Conservation (phyloP, 2,888 invertebrate species). For the Drosophila colorata region DNA sequence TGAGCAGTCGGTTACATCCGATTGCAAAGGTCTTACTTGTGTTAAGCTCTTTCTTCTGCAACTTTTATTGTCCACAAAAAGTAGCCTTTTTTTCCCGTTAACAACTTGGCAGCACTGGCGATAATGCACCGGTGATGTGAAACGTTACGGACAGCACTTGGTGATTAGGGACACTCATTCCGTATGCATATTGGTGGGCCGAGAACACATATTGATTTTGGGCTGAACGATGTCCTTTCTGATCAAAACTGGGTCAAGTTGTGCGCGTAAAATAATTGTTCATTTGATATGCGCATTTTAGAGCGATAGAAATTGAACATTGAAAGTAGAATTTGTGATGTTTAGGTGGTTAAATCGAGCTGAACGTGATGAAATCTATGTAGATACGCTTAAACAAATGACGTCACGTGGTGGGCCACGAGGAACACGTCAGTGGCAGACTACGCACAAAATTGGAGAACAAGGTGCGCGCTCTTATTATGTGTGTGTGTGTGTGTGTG, state of each 20-base stretch:
- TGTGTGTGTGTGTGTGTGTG: not conserved
- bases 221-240: conserved; percentile 27
- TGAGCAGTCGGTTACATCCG: too few species aligned
- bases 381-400: conserved; percentile 22
- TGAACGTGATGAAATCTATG: conserved; percentile 30
- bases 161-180: conserved; percentile 28
- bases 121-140: conserved; percentile 18
- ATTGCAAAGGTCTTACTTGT: too few species aligned
- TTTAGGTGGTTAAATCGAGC: conserved; percentile 15
- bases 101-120: conserved; percentile 2
- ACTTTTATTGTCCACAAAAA: not conserved
- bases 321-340: not conserved
- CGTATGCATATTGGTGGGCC: conserved; percentile 25
- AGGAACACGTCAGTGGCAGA: conserved; percentile 61
- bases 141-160: conserved; percentile 14
- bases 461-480: conserved; percentile 36
- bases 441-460: conserved; percentile 16
- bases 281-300: conserved; percentile 19
- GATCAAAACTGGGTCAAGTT: conserved; percentile 45
- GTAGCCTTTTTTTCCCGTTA: too few species aligned
- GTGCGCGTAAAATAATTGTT: conserved; percentile 11
- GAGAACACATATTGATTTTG: conserved; percentile 54
- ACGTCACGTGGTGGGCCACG: conserved; percentile 48
- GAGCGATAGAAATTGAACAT: conserved; percentile 11
- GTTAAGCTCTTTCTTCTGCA: not conserved